phyloP scores from a whole-genome alignment of 1,140 invertebrate genomes.

The Apis laboriosa region DNA sequence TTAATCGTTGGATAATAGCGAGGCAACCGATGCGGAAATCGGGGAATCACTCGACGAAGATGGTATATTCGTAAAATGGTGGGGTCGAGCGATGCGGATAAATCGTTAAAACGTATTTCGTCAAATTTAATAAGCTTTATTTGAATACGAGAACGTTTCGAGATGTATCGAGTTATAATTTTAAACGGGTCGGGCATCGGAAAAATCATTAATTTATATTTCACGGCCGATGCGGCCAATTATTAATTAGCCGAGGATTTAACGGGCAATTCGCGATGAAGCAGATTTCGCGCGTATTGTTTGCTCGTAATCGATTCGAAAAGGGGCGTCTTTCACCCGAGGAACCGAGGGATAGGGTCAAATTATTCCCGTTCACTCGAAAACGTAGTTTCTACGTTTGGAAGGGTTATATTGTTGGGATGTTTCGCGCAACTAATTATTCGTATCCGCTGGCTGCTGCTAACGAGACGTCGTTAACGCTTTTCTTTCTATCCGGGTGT shows the following conservation, averaged over 20 bases:
- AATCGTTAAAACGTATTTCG: neutral
- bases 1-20: neutral
- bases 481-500: neutral
- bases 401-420: neutral
- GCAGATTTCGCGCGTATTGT: neutral
- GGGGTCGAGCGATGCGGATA: too few relatives aligned
- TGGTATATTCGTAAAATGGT: neutral
- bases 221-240: neutral
- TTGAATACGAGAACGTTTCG: neutral
- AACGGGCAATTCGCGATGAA: neutral
- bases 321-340: neutral
- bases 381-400: constrained; percentile 23
- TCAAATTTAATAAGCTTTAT: neutral
- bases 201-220: neutral
- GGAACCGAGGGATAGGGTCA: neutral
- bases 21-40: neutral
- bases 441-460: neutral
- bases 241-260: constrained; percentile 10
- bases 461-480: constrained; percentile 24
- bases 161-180: neutral
- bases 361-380: constrained; percentile 34
- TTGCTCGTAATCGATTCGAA: neutral
- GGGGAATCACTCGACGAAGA: neutral
- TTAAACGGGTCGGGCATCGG: too few relatives aligned
- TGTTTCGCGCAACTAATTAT: constrained; percentile 41